phyloP scores from a whole-genome alignment of 2,797 vertebrate species.

The Eulemur coronatus region DNA sequence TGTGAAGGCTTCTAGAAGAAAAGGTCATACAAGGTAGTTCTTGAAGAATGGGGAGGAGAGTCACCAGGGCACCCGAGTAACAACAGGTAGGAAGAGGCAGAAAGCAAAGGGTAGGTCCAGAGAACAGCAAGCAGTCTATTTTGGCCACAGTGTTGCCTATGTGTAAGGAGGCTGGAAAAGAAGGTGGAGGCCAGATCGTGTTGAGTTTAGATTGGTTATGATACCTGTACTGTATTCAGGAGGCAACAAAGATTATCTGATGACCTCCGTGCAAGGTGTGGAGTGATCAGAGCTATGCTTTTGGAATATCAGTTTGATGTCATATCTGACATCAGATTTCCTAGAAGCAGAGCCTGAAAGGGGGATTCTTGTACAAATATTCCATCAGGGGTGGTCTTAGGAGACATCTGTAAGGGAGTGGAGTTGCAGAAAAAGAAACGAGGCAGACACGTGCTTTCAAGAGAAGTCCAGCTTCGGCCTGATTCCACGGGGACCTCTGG shows the following conservation, averaged over 20 bases:
- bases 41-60: neutral
- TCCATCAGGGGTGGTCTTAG: neutral
- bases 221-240: neutral
- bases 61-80: neutral
- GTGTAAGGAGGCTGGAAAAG: neutral
- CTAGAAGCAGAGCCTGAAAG: neutral
- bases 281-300: neutral
- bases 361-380: neutral
- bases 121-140: neutral
- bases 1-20: neutral
- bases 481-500: neutral
- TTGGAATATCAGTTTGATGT: neutral
- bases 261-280: neutral
- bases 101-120: neutral
- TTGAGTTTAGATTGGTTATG: neutral
- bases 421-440: neutral
- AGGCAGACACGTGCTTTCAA: neutral
- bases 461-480: neutral
- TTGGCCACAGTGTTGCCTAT: neutral
- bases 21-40: neutral
- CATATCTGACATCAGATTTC: neutral
- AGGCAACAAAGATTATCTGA: neutral
- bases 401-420: neutral
- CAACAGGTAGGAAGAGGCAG: neutral
- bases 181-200: neutral